Percentiles rank a stretch among this genome's conserved stretches.
phyloP scores from a whole-genome alignment of 2,797 vertebrate genomes.

The Lerista edwardsae region DNA sequence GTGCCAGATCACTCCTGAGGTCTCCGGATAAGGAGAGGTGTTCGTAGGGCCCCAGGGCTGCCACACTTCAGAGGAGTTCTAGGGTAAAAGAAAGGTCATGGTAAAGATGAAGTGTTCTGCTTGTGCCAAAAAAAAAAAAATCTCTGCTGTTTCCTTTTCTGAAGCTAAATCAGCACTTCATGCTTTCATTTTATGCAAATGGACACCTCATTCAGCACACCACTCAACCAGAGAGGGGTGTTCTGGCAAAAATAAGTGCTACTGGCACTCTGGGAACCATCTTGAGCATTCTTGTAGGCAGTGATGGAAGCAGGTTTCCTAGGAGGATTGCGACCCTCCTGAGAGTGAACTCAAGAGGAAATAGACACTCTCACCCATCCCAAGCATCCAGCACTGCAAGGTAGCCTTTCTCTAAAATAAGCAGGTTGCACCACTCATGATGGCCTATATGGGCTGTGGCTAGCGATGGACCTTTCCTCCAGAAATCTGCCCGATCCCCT shows the following conservation, averaged over 20 bases:
- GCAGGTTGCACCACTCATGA: too few species aligned
- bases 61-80: background rate
- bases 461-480: too few species aligned
- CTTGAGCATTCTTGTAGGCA: conserved; percentile 38
- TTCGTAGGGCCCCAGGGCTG: background rate
- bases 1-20: background rate
- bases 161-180: conserved; percentile 57
- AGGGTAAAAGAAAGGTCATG: background rate
- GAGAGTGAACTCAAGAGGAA: conserved; percentile 67
- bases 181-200: conserved; percentile 65
- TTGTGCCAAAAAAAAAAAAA: conserved; percentile 66
- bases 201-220: conserved; percentile 47
- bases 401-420: too few species aligned
- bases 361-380: conserved; percentile 43
- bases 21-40: too few species aligned
- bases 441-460: too few species aligned
- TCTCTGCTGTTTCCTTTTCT: conserved; percentile 64
- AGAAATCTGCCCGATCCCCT: too few species aligned
- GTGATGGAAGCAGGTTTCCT: conserved; percentile 47
- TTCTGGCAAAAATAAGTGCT: conserved; percentile 40
- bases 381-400: too few species aligned
- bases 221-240: conserved; percentile 44
- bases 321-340: conserved; percentile 41
- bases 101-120: conserved; percentile 25
- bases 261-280: conserved; percentile 49